Percentiles rank a stretch among this genome's conserved stretches.
Evolutionary conservation across 2,797 vertebrate species (phyloP).

Genomic region (Oophaga sylvatica): DNA sequence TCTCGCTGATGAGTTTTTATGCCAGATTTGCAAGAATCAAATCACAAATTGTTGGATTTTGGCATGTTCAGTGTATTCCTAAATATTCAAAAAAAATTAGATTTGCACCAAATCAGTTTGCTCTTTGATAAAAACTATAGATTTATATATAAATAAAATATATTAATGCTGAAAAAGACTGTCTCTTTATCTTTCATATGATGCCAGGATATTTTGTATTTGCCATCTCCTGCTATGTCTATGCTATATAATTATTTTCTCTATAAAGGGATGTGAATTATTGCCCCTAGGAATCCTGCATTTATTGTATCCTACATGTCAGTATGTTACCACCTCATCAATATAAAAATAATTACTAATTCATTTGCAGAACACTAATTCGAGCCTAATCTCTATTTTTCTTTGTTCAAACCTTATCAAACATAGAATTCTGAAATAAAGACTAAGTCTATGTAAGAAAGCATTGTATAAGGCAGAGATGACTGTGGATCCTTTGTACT

Average conservation of each 20-base stretch:
- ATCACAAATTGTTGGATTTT: too few relatives aligned
- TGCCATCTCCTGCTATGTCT: not conserved
- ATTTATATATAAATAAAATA: too few relatives aligned
- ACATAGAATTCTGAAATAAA: constrained; percentile 14
- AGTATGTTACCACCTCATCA: constrained; percentile 35
- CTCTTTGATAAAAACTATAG: too few relatives aligned
- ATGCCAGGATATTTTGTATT: not conserved
- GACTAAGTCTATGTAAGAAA: not conserved
- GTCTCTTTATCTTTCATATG: not conserved
- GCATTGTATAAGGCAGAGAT: not conserved
- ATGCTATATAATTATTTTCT: not conserved
- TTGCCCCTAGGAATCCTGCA: not conserved
- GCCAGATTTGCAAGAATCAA: too few relatives aligned
- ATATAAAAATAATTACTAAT: constrained; percentile 22
- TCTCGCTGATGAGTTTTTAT: too few relatives aligned
- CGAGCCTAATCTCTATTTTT: not conserved
- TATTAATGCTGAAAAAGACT: too few relatives aligned
- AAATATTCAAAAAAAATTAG: too few relatives aligned
- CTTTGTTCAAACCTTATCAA: constrained; percentile 9
- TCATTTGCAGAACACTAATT: not conserved
- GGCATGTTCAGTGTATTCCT: too few relatives aligned
- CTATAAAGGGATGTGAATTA: not conserved
- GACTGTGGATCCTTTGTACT: not conserved
- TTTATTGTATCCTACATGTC: constrained; percentile 25
- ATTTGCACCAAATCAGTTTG: too few relatives aligned